Evolutionary conservation across 2,888 invertebrate genomes (phyloP), one percentile per base, ranked within the genome.

Genomic region (Aphodius sticticus): DNA sequence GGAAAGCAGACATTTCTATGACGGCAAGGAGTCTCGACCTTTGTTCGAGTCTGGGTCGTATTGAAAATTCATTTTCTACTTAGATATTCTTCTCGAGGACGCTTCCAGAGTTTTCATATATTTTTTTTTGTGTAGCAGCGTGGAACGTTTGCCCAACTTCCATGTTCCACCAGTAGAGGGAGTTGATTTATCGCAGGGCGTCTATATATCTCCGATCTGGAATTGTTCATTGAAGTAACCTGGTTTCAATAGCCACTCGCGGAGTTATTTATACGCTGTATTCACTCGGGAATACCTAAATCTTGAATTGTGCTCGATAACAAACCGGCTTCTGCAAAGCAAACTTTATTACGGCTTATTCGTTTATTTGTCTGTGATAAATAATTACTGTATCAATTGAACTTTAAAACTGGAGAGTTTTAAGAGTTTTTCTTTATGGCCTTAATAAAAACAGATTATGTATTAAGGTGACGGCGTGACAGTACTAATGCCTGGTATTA

Each of bases 101-200:
- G 26, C 12, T 53, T 53, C 53, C 53, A 53, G 53, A 5, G 53
- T 53, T 53, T 53, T 53, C 53, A 53, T 53, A 9, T 53, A 9
- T 53, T 53, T 53, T 53, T 53, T 53, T 53, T 12, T 53, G 53
- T 53, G 53, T 53, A 12, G 53, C 53, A 53, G 53, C 53, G 53
- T 53, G 53, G 53, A 53, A 53, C 53, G 53, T 53, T 53, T 53
- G 53, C 53, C 53, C 53, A 53, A 53, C 53, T 53, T 53, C 53
- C 53, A 53, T 53, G 53, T 53, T 53, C 53, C 53, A 53, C 53
- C 53, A 53, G 53, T 53, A 53, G 53, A 53, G 53, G 53, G 53
- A 53, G 53, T 53, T 53, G 53, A 53, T 53, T 53, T 53, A 53
- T 53, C 12, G 12, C 53, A 12, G 53, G 53, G 53, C 53, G 53